phyloP scores from a whole-genome alignment of 1,140 invertebrate species.

The Bombus huntii region DNA sequence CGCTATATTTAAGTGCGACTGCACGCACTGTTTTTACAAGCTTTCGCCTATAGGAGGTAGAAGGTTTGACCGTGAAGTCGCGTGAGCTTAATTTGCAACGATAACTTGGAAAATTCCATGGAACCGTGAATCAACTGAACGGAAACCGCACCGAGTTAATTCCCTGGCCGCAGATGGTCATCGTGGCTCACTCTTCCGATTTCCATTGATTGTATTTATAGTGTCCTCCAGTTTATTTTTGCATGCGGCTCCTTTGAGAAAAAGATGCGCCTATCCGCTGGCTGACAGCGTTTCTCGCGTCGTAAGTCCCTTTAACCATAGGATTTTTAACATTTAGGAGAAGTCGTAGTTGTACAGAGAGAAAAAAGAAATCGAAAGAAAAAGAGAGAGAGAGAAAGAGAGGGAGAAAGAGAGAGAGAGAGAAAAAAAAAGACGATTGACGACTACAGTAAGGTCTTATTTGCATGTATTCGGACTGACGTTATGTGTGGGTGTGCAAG shows the following conservation, averaged over 20 bases:
- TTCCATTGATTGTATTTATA: constrained; percentile 76
- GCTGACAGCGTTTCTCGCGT: constrained; percentile 53
- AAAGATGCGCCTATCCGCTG: constrained; percentile 60
- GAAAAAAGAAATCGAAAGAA: background rate
- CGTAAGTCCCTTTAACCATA: constrained; percentile 33
- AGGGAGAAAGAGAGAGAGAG: background rate
- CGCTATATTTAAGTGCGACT: constrained; percentile 62
- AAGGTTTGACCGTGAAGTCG: background rate
- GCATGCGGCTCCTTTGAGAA: constrained; percentile 51
- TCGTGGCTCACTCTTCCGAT: constrained; percentile 67
- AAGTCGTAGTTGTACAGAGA: background rate
- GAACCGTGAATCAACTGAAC: constrained; percentile 17
- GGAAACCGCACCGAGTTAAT: constrained; percentile 41
- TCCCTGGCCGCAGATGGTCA: constrained; percentile 70
- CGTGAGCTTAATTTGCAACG: background rate
- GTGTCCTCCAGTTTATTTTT: constrained; percentile 73
- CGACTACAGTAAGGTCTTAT: constrained; percentile 55
- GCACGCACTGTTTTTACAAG: constrained; percentile 54
- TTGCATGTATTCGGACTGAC: constrained; percentile 49
- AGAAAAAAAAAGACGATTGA: constrained; percentile 2
- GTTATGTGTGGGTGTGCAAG: constrained; percentile 53
- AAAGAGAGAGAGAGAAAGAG: background rate
- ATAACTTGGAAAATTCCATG: constrained; percentile 2
- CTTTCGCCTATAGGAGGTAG: constrained; percentile 39
- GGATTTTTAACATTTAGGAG: background rate